Base-by-base conservation (phyloP, 2,888 invertebrate species). In the Aquatica leii region DNA sequence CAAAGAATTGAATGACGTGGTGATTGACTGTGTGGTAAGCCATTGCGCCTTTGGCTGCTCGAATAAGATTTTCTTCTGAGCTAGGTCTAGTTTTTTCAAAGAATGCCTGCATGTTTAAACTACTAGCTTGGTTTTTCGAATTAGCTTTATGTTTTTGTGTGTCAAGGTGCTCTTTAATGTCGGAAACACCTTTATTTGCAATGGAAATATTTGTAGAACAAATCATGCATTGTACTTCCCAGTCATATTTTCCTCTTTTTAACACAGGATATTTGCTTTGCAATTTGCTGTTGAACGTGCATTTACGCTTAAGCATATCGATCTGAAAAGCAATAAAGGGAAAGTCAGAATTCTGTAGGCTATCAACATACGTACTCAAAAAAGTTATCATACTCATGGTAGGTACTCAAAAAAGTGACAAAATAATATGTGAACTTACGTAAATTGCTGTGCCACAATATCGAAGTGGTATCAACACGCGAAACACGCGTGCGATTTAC, bases 21-120 rank as follows among this genome's bases (percentile, higher is more conserved):
- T 52, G 52, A 11, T 37, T 52, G 1, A 52, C 37, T 2, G 15
- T 15, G 20, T 52, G 35, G 11, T 31, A 52, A 1, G 52, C 52
- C 9, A 52, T n/a, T 15, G 52, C 17, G 2, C 12, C 52, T 8
- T 52, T 37, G 4, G 17, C 52, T 18, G 52, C 52, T 1, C 35
- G 40, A n/a, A 40, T n/a, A 6, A 6, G 5, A 40, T 40, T 6
- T 4, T 40, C 40, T 4, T 40, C 40, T 6, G 6, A 4, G n/a
- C 40, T 6, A 31, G 34, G 34, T 31, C 34, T 31, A 31, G 34
- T 31, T 40, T 40, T 40, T 40, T 40, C n/a, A 40, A 40, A 40
- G n/a, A 40, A 40, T 40, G 2, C n/a, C 6, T 40, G 6, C n/a
- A n/a, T n/a, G n/a, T n/a, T n/a, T n/a, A n/a, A n/a, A n/a, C n/a